Evolutionary conservation across 2,113 vertebrate species (phyloP), one percentile per base, ranked within the genome.

Genomic region (Sciurus niger): DNA sequence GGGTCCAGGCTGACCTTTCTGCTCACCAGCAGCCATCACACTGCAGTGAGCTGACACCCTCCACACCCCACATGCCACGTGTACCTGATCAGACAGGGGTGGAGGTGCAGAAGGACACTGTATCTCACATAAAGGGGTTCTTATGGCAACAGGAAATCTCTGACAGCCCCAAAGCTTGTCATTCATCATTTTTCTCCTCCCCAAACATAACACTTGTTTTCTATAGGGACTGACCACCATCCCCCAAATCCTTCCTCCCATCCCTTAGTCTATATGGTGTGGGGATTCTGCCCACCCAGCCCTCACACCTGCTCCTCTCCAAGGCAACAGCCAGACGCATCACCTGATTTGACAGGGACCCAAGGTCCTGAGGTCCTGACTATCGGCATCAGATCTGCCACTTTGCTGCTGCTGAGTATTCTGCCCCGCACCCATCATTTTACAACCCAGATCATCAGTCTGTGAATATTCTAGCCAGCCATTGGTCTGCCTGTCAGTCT

Each of bases 31-130:
- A 8, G 70, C n/a, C 51, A 43, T 24, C 46, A 85, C 34, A 1
- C 7, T 17, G 3, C 72, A 18, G 4, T 17, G 40, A 80, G 58
- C 60, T 58, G 60, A 63, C 18, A 8, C 60, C 51, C 17, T 18
- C 25, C 37, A 30, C 4, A 58, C n/a, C 53, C 40, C 28, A 25
- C 32, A 4, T 8, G 30, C 43, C 83, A 16, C 0, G 0, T 11
- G 72, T 22, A 51, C 5, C 2, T 3, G 30, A 16, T 51, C 72
- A 80, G 25, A 67, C 2, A 7, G 5, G 20, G 3, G 0, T 1
- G 4, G 68, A 43, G 43, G 14, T 43, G 8, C 48, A 48, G 77
- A 76, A 51, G 37, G n/a, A 5, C 46, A 6, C 79, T 46, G 40
- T 7, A 9, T 80, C 60, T 74, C 37, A 1, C 25, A n/a, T 55